Evolutionary conservation across 2,797 vertebrate species (phyloP).

Genomic region (Pangasius sanitwongsei): DNA sequence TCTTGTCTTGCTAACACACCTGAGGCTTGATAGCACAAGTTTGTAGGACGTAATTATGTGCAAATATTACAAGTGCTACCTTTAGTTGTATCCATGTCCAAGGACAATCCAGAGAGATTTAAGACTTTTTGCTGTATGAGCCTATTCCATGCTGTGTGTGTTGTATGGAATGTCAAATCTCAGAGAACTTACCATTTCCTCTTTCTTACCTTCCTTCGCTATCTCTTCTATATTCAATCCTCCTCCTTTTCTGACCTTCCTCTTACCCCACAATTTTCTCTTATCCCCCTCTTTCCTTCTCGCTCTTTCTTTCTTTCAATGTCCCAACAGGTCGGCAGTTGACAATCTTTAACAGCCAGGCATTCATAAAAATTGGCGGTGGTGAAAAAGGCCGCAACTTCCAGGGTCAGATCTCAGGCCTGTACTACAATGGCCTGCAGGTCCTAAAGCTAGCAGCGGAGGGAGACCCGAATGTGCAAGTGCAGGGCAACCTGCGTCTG

Average conservation of each 20-base stretch:
- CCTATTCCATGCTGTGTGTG: neutral
- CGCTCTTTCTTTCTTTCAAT: neutral
- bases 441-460: conserved; percentile 92
- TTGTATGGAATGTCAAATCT: conserved; percentile 46
- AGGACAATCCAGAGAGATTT: conserved; percentile 60
- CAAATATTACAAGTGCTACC: neutral
- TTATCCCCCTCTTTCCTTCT: neutral
- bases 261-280: conserved; percentile 15
- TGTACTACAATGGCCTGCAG: conserved; percentile 96
- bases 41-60: neutral
- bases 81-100: conserved; percentile 53
- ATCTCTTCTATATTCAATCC: conserved; percentile 38
- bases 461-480: conserved; percentile 88
- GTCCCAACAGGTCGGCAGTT: conserved; percentile 86
- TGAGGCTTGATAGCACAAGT: neutral
- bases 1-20: conserved; percentile 29
- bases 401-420: conserved; percentile 94
- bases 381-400: conserved; percentile 91
- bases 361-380: conserved; percentile 89
- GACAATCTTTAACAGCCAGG: conserved; percentile 97
- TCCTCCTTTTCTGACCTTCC: conserved; percentile 30
- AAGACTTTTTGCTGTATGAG: conserved; percentile 43
- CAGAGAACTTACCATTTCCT: conserved; percentile 30
- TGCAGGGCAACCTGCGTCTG: conserved; percentile 89
- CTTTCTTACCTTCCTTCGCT: conserved; percentile 36